phyloP scores from a whole-genome alignment of 2,797 vertebrate genomes.

The Adelosebastes latens region DNA sequence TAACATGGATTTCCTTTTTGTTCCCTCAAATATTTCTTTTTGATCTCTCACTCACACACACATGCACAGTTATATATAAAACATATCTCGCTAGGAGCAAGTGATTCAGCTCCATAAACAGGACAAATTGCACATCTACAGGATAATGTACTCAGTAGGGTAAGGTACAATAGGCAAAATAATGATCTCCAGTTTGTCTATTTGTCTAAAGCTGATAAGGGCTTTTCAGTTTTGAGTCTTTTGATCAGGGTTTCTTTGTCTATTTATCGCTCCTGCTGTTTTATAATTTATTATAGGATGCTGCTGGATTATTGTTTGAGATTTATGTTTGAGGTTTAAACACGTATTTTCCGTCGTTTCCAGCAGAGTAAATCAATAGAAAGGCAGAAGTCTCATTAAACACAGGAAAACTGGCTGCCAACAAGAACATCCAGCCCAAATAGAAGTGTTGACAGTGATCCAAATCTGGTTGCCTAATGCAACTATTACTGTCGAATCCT shows the following conservation, averaged over 20 bases:
- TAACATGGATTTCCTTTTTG: background rate
- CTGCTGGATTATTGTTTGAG: constrained; percentile 14
- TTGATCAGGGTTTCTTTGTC: constrained; percentile 11
- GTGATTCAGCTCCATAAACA: constrained; percentile 10
- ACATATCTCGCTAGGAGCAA: background rate
- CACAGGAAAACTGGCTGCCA: background rate
- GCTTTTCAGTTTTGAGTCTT: constrained; percentile 1
- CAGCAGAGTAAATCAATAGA: constrained; percentile 25
- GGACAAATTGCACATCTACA: constrained; percentile 1
- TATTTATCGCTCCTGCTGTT: background rate
- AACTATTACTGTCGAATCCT: background rate
- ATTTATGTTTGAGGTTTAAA: background rate
- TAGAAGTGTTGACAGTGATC: constrained; percentile 1
- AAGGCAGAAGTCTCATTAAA: background rate
- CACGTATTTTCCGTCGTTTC: background rate
- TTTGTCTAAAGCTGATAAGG: background rate
- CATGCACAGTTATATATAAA: background rate
- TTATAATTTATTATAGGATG: constrained; percentile 12
- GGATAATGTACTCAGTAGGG: background rate
- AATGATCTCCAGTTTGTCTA: background rate
- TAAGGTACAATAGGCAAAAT: background rate
- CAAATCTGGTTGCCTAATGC: background rate
- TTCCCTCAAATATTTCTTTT: background rate
- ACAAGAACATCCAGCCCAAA: background rate
- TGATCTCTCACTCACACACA: background rate